phyloP scores from a whole-genome alignment of 2,797 vertebrate species.

The Mormyrus proboscirostris region DNA sequence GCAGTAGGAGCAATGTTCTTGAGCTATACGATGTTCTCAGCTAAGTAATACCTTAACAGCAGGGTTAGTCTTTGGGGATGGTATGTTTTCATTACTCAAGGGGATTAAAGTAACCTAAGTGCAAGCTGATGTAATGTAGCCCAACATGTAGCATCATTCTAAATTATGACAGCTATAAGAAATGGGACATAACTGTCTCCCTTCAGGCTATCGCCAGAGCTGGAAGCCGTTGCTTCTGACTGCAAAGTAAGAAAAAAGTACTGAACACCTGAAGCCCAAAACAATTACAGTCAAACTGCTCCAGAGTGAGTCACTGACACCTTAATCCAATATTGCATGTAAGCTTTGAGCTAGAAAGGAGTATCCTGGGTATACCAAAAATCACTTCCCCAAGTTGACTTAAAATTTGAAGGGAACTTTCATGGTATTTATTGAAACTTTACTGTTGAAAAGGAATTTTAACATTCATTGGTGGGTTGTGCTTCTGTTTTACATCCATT shows the following conservation, averaged over 20 bases:
- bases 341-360: not conserved
- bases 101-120: not conserved
- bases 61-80: not conserved
- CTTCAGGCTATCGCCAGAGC: not conserved
- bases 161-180: conserved; percentile 23
- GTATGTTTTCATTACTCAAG: not conserved
- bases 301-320: not conserved
- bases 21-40: not conserved
- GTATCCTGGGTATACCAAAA: not conserved
- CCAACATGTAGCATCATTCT: conserved; percentile 7
- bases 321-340: not conserved
- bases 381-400: not conserved
- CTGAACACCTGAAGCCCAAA: not conserved
- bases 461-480: not conserved
- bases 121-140: not conserved
- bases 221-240: not conserved
- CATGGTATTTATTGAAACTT: not conserved
- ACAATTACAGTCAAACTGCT: conserved; percentile 1
- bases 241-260: not conserved
- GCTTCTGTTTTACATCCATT: not conserved
- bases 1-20: not conserved
- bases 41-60: not conserved
- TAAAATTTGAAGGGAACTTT: not conserved
- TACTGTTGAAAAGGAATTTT: not conserved
- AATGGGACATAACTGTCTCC: conserved; percentile 1